phyloP scores from a whole-genome alignment of 2,797 vertebrate genomes.

The Rhinogobio ventralis region DNA sequence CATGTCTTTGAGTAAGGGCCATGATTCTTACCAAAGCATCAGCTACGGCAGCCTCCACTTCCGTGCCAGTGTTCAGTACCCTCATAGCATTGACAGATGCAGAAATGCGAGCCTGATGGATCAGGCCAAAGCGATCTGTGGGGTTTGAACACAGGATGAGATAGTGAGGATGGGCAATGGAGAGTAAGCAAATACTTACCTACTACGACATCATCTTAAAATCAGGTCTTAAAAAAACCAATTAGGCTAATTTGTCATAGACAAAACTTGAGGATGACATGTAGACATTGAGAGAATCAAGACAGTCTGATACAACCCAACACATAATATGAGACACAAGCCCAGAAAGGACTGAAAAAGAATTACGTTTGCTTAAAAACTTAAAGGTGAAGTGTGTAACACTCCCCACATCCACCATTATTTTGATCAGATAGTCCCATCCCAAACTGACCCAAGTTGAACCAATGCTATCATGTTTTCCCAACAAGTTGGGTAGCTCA shows the following conservation, averaged over 20 bases:
- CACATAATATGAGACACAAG: neutral
- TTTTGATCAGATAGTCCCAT: neutral
- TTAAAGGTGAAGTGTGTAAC: neutral
- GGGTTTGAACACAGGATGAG: constrained; percentile 7
- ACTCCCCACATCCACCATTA: neutral
- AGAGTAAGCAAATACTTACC: constrained; percentile 62
- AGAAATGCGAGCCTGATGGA: constrained; percentile 92
- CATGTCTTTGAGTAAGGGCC: neutral
- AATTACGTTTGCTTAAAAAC: constrained; percentile 1
- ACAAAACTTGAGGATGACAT: neutral
- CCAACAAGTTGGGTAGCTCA: too few relatives aligned
- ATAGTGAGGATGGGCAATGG: neutral
- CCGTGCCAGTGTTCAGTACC: constrained; percentile 94
- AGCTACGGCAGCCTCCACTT: constrained; percentile 96
- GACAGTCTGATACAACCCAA: neutral
- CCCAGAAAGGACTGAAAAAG: neutral
- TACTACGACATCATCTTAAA: constrained; percentile 25
- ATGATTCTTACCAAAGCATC: constrained; percentile 92
- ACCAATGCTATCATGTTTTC: neutral
- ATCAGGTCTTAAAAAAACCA: neutral
- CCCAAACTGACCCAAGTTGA: neutral
- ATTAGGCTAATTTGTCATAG: neutral
- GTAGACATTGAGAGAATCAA: neutral
- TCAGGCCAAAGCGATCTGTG: constrained; percentile 92
- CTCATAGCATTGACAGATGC: constrained; percentile 94